phyloP scores from a whole-genome alignment of 2,888 invertebrate genomes.

The Protodeltote pygarga region DNA sequence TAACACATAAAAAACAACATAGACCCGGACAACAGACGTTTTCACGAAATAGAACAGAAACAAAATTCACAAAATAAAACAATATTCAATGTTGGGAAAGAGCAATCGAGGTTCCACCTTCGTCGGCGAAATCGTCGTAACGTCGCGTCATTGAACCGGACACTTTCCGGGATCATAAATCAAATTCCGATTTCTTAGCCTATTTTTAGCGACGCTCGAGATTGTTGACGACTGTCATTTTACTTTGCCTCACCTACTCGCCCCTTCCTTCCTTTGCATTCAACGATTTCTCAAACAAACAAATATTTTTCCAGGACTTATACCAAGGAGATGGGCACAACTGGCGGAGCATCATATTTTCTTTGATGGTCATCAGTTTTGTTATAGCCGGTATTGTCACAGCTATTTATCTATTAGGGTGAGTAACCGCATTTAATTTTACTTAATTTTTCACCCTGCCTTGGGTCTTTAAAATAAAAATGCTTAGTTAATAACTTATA shows the following conservation, averaged over 20 bases:
- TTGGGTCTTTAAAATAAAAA: conserved; percentile 20
- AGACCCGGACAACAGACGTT: no score
- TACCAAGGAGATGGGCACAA: conserved; percentile 94
- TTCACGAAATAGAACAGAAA: not conserved
- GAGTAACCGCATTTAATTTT: conserved; percentile 56
- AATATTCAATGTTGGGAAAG: conserved; percentile 18
- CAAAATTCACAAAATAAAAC: conserved; percentile 20
- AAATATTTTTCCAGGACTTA: conserved; percentile 88
- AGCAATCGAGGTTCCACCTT: conserved; percentile 35
- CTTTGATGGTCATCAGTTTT: conserved; percentile 94
- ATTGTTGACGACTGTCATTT: conserved; percentile 46
- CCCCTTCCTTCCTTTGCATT: not conserved
- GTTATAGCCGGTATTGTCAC: conserved; percentile 96
- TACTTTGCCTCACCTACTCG: conserved; percentile 25
- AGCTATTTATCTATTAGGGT: conserved; percentile 95
- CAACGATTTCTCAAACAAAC: conserved; percentile 12
- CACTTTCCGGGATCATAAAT: conserved; percentile 54
- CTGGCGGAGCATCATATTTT: conserved; percentile 95
- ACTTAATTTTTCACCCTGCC: conserved; percentile 2
- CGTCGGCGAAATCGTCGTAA: conserved; percentile 34
- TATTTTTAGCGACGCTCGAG: conserved; percentile 44
- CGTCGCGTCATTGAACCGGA: conserved; percentile 47
- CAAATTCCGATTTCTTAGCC: conserved; percentile 52
- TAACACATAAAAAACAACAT: no score
- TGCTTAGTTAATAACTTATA: conserved; percentile 21